Evolutionary conservation across 2,888 invertebrate genomes (phyloP).

Genomic region (Cosmia pyralina): DNA sequence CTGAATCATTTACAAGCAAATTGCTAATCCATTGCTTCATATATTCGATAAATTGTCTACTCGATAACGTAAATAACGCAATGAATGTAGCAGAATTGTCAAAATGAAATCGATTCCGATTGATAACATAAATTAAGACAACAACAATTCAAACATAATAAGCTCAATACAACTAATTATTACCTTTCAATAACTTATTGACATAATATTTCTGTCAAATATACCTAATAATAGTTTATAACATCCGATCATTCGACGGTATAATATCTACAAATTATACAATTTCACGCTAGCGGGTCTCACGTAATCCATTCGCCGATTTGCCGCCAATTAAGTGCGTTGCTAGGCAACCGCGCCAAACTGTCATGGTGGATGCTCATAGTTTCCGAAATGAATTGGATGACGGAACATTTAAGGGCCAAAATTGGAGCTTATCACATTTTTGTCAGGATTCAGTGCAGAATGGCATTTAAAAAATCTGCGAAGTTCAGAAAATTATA

Average conservation of each 20-base stretch:
- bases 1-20: no score
- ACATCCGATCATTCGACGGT: slow-evolving; percentile 37
- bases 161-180: background rate
- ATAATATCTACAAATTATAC: slow-evolving; percentile 59
- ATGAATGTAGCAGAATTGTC: no score
- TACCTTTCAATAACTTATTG: slow-evolving; percentile 23
- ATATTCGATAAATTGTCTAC: no score
- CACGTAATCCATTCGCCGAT: slow-evolving; percentile 79
- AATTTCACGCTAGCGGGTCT: slow-evolving; percentile 61
- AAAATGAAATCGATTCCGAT: no score
- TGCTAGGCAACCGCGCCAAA: slow-evolving; percentile 78
- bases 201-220: slow-evolving; percentile 14
- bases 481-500: background rate
- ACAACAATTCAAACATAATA: background rate
- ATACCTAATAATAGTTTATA: slow-evolving; percentile 20
- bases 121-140: no score
- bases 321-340: slow-evolving; percentile 84
- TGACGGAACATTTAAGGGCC: background rate
- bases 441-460: background rate
- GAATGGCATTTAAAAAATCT: background rate
- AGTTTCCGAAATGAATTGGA: slow-evolving; percentile 31
- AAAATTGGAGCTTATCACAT: slow-evolving; percentile 11
- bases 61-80: no score
- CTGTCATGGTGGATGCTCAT: slow-evolving; percentile 73
- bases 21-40: no score